These are phyloP conservation scores for Augiades crinisus DNA, from an alignment of 2,888 invertebrate genomes.

Conservation along the genomic window DNA sequence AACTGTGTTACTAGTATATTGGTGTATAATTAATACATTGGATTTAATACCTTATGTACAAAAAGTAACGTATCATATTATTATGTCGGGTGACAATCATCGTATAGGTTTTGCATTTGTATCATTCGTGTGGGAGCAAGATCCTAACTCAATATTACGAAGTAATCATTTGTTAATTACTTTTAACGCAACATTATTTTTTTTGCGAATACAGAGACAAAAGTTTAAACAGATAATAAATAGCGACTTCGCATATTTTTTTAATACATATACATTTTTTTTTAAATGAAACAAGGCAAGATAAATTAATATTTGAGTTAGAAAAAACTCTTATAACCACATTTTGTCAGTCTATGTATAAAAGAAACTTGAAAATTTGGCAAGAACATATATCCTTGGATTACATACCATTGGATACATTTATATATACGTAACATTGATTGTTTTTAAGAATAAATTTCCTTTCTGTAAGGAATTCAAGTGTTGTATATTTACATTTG, in stretches of 20 bases:
- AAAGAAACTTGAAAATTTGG: background rate
- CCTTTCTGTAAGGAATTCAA: background rate
- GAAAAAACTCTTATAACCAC: background rate
- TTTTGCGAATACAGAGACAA: no score
- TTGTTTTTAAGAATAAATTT: background rate
- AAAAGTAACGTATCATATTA: constrained; percentile 2
- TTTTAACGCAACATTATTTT: no score
- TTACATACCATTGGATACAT: no score
- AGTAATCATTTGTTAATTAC: no score
- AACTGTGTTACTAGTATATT: constrained; percentile 2
- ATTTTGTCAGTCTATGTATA: background rate
- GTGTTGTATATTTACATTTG: background rate
- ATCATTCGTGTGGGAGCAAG: constrained; percentile 2
- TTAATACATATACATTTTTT: no score
- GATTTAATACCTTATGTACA: constrained; percentile 10
- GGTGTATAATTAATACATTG: constrained; percentile 10
- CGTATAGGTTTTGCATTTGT: background rate
- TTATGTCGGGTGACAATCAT: constrained; percentile 1
- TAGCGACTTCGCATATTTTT: no score
- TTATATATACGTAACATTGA: no score
- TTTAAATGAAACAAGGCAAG: background rate
- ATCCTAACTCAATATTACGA: background rate
- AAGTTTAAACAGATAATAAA: no score
- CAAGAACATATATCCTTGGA: no score
- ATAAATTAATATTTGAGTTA: background rate